These are phyloP conservation scores for Eretmochelys imbricata DNA, from an alignment of 2,113 vertebrate genomes.

Conservation along the genomic window DNA sequence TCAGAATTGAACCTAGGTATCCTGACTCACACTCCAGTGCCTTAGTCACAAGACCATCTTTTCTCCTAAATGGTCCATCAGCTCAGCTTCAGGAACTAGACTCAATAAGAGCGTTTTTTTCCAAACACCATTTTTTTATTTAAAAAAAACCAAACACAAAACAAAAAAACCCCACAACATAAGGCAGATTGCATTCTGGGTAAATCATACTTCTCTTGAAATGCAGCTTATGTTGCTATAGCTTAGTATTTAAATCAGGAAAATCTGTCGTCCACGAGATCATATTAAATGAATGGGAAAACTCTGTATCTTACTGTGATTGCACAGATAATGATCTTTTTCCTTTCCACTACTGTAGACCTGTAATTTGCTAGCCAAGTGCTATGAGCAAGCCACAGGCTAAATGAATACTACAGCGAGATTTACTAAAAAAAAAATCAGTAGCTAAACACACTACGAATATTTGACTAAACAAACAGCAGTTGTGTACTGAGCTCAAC, in stretches of 20 bases:
- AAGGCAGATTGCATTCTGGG: neutral
- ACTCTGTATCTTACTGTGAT: neutral
- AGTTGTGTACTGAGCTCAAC: neutral
- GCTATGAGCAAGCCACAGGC: neutral
- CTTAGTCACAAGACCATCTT: neutral
- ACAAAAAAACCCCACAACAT: too few relatives aligned
- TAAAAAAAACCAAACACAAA: too few relatives aligned
- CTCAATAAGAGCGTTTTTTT: neutral
- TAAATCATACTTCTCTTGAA: neutral
- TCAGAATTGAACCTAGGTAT: neutral
- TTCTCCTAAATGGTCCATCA: neutral
- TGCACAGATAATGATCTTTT: neutral
- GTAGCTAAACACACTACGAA: neutral
- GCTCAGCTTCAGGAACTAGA: neutral
- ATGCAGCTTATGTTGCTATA: fast-evolving
- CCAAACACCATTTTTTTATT: too few relatives aligned
- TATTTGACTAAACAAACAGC: constrained; percentile 21
- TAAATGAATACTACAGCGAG: neutral
- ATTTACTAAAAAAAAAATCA: neutral
- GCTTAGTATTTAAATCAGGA: neutral
- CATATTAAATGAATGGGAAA: constrained; percentile 7
- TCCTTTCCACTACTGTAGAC: neutral
- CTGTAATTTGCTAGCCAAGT: neutral
- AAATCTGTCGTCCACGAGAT: neutral
- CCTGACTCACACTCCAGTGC: neutral